Percentiles rank a stretch among this genome's conserved stretches.
Conservation (phyloP, 1,140 invertebrate species). For the Forficula auricularia region DNA sequence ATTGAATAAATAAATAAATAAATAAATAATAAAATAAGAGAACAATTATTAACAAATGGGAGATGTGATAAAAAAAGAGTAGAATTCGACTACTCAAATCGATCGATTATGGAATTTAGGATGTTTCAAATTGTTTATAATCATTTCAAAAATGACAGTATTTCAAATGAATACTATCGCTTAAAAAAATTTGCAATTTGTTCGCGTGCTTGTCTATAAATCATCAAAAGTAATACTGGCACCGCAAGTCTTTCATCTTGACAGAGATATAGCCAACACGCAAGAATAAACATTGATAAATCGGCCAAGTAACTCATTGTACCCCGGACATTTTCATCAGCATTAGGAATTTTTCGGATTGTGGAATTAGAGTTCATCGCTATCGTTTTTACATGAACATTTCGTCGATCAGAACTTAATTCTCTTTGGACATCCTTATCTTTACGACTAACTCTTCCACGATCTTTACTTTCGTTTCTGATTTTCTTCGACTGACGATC, state of each 20-base stretch:
- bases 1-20: too few species aligned
- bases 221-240: constrained; percentile 52
- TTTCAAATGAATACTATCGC: too few species aligned
- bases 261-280: constrained; percentile 59
- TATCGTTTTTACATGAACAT: neutral
- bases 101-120: too few species aligned
- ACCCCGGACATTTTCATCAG: constrained; percentile 25
- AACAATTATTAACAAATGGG: too few species aligned
- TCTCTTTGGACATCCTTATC: neutral
- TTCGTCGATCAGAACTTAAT: constrained; percentile 4
- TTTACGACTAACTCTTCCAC: neutral
- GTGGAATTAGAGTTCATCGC: neutral
- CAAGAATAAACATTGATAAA: constrained; percentile 45
- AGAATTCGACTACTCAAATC: too few species aligned
- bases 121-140: too few species aligned
- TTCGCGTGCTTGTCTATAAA: constrained; percentile 53
- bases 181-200: too few species aligned
- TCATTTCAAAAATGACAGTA: too few species aligned
- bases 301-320: constrained; percentile 49
- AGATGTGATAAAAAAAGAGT: too few species aligned
- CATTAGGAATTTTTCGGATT: neutral
- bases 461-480: neutral
- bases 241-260: constrained; percentile 56
- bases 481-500: too few species aligned
- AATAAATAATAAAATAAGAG: too few species aligned